Base-by-base conservation (phyloP, 2,888 invertebrate species). In the Rutpela maculata region DNA sequence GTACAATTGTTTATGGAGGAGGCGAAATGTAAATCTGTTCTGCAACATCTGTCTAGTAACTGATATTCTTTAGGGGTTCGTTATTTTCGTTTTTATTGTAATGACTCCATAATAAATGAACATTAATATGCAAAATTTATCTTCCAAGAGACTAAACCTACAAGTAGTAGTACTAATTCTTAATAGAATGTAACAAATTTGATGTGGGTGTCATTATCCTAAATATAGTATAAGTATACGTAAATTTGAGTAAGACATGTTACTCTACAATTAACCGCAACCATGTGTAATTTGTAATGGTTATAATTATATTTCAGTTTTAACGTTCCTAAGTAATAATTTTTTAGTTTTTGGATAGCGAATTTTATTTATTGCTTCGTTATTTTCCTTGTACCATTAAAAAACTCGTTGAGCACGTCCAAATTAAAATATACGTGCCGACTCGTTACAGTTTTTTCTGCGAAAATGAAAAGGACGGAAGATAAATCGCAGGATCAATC, bases 401-500 rank as follows among this genome's bases (percentile, higher is more conserved):
- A 50, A n/a, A 50, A n/a, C 50, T 50, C n/a, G 31, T 43, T 19
- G 15, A 19, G 65, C 65, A 18, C 65, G 18, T 38, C 43, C 17
- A 70, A 69, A 69, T 43, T 60, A 70, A 70, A 62, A 62, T 67
- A 67, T 67, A 10, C 43, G 55, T 26, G 67, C 31, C 59, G 10
- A 59, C 38, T 22, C 22, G 60, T 15, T 31, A 17, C 57, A n/a
- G 19, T n/a, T 69, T 69, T 56, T 56, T 31, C 12, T 9, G 17
- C 65, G 50, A 74, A 43, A 22, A 43, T 60, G 62, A 74, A 57
- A 57, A 67, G 66, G 67, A 63, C 31, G 63, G 63, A 19, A 74
- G 78, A 78, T 79, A 75, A 81, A 81, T 81, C 79, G 74, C 69
- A 60, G 79, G 81, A 85, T 85, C 85, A 84, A 84, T 85, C 84